Conservation (phyloP, 2,113 vertebrate species). For the Leuciscus idus region DNA sequence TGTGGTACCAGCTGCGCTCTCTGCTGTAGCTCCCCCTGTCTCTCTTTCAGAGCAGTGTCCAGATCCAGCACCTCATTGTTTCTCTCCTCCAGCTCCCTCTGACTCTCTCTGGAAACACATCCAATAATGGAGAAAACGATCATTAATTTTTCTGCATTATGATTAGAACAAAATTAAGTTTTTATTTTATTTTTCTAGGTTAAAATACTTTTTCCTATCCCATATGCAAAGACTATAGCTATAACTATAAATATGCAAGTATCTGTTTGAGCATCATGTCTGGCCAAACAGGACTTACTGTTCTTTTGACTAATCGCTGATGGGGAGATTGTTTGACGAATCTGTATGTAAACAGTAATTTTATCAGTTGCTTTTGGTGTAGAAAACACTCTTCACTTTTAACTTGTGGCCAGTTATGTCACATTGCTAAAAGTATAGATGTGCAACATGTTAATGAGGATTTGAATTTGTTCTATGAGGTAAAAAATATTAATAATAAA, state of each 20-base stretch:
- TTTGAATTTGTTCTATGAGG: background rate
- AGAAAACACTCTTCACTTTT: background rate
- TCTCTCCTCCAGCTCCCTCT: constrained; percentile 87
- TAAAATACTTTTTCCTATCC: background rate
- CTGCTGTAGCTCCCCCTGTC: constrained; percentile 93
- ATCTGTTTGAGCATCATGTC: background rate
- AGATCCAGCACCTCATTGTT: constrained; percentile 87
- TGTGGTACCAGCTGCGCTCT: constrained; percentile 86
- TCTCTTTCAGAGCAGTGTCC: constrained; percentile 88
- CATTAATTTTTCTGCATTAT: background rate
- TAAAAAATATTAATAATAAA: background rate
- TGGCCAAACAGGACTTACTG: background rate
- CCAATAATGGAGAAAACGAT: constrained; percentile 16
- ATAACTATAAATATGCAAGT: background rate
- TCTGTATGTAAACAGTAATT: background rate
- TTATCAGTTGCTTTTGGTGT: background rate
- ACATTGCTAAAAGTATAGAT: background rate
- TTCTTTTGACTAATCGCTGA: background rate
- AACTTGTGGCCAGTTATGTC: background rate
- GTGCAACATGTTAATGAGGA: too few relatives aligned
- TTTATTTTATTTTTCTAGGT: background rate
- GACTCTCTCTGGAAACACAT: constrained; percentile 80
- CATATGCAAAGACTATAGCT: background rate
- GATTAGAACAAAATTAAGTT: background rate
- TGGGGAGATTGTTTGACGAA: background rate